Base-by-base conservation (phyloP, 37 sponge, comb jelly and placozoan genomes). In the Beroe forskalii region DNA sequence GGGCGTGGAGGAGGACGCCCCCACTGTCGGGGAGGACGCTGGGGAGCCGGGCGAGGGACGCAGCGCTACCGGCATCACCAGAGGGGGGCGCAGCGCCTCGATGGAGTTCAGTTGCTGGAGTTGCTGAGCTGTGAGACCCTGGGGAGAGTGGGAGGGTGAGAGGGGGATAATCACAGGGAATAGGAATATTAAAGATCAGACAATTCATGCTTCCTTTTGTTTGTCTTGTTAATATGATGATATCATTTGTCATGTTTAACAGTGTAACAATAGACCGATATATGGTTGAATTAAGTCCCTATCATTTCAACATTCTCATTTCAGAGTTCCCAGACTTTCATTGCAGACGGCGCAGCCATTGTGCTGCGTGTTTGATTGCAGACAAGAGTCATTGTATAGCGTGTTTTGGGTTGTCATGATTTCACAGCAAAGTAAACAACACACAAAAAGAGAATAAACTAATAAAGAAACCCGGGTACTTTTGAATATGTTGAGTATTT, bases 61-160 rank as follows among this genome's bases (percentile, higher is more conserved):
- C 30, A 80, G 86, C 8, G 86, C 86, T 30, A 44, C 55, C n/a
- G 86, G 86, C 86, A 80, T 80, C 86, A 80, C 86, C 27, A 80
- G 44, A 1, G 86, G 86, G 55, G 86, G 23, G 12, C 55, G 1
- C 24, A 80, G 86, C 48, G 55, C 24, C n/a, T 80, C 86, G 2
- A 80, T 32, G 14, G 86, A 23, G 86, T 80, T 80, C 30, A 80
- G 48, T 38, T 80, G 86, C 27, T 80, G 86, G n/a, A 44, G 55
- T 23, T 80, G 44, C 55, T 80, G 86, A 33, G 72, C 72, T 17
- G 72, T 69, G 14, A 80, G 86, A 23, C 86, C 86, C 86, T 80
- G 86, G 17, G 35, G 27, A 40, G 48, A 80, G 43, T 8, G 40
- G 9, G 75, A n/a, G n/a, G n/a, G 60, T 55, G n/a, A n/a, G n/a